Evolutionary conservation across 2,113 vertebrate genomes (phyloP), one percentile per base, ranked within the genome.

Genomic region (Hyperoodon ampullatus): DNA sequence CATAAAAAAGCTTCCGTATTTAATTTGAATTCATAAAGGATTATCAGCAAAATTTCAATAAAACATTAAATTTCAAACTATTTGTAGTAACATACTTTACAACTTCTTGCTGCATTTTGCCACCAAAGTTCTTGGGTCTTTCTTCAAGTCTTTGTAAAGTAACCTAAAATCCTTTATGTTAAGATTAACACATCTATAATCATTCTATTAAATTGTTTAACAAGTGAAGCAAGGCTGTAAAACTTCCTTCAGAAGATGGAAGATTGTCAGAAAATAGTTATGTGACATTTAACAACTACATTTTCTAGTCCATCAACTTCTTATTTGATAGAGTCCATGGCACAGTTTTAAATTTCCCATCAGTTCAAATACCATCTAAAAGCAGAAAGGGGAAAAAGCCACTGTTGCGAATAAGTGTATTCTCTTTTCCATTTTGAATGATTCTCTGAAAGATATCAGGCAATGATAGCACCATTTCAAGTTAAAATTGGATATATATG

Each of bases 1-100:
- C 23, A 94, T 85, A 93, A 96, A 93, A 96, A 30, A 10, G 39
- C 11, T 50, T 47, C 14, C 26, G 78, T 58, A 53, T n/a, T 93
- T 97, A 97, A 92, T 92, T 96, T 95, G 74, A 96, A 98, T 93
- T 75, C n/a, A 95, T 93, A 93, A 84, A 88, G 60, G 14, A 91
- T 85, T 74, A 95, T 26, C 47, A 93, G 35, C 8, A 94, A 8
- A 83, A 70, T 96, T 96, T 81, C 88, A 93, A 47, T 91, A 74
- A 97, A 96, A 95, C 8, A 87, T 91, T 96, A 91, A 63, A 4
- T 75, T 35, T 95, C 19, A 53, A 39, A 68, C 28, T 97, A 84
- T 91, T 68, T 77, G 30, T 1, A 88, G 9, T 13, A 13, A 2
- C 44, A 10, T 47, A 55, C 30, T 74, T 96, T 96, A 82, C 68